A percentile compares a stretch with the other conserved stretches of the same genome.
Conservation (phyloP, 2,113 vertebrate genomes). For the Pycnonotus jocosus region DNA sequence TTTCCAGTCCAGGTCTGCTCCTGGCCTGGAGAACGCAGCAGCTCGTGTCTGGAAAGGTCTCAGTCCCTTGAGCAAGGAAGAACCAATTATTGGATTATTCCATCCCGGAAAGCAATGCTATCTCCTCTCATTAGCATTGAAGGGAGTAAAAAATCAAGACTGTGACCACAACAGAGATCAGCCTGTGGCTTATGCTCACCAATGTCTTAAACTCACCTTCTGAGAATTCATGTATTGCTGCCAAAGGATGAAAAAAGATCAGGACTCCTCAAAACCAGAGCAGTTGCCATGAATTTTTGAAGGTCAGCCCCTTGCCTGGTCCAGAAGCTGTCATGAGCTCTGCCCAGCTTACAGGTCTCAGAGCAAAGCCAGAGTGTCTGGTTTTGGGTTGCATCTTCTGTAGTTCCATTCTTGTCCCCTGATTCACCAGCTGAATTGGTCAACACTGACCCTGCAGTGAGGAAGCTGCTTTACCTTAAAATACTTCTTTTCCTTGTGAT, state of each 20-base stretch:
- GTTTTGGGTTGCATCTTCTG: neutral
- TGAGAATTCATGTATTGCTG: neutral
- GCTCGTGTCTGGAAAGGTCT: neutral
- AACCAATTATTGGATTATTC: neutral
- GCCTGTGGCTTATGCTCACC: neutral
- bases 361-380: neutral
- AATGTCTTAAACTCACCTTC: neutral
- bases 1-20: neutral
- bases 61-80: neutral
- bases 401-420: neutral
- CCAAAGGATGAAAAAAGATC: neutral
- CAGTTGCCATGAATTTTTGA: neutral
- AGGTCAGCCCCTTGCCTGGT: neutral
- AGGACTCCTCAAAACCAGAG: neutral
- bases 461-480: neutral
- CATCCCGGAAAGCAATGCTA: neutral
- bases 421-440: neutral
- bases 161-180: neutral
- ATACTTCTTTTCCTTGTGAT: neutral
- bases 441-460: fast-evolving
- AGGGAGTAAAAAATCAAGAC: neutral
- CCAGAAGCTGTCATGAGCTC: neutral
- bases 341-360: neutral
- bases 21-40: neutral
- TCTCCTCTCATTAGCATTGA: neutral